Evolutionary conservation across 2,797 vertebrate genomes (phyloP).

Genomic region (Micropoecilia bifurca): DNA sequence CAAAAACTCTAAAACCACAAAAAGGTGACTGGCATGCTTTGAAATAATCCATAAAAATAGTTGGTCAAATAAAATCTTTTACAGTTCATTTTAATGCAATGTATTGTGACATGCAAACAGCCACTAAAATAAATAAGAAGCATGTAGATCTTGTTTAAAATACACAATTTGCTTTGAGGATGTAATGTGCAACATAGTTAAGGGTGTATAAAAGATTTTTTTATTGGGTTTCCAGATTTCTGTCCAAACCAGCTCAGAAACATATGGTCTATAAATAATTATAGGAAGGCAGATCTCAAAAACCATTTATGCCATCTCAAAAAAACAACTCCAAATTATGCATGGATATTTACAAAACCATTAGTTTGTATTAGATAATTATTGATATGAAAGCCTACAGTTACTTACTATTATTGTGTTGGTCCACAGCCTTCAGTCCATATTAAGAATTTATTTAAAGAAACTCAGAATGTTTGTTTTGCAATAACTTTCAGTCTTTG

Average conservation of each 20-base stretch:
- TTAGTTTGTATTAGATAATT: not conserved
- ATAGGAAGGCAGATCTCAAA: not conserved
- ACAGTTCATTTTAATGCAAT: not conserved
- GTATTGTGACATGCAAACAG: not conserved
- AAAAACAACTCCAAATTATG: not conserved
- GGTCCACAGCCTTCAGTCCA: not conserved
- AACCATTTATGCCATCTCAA: not conserved
- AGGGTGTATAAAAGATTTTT: not conserved
- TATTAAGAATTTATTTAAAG: not conserved
- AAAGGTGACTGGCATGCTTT: not conserved
- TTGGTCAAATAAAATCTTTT: not conserved
- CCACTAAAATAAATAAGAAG: not conserved
- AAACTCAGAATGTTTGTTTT: not conserved
- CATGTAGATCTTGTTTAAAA: not conserved
- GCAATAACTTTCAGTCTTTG: not conserved
- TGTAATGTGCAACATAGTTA: not conserved
- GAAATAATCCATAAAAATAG: not conserved
- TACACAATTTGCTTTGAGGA: not conserved
- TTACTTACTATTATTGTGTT: not conserved
- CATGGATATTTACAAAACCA: not conserved
- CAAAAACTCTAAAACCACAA: not conserved
- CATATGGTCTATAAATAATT: not conserved
- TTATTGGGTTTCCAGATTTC: not conserved
- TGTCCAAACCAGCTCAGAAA: not conserved
- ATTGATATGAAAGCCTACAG: not conserved